These are phyloP conservation scores for Acanthosepion esculentum DNA, from an alignment of 2,888 invertebrate species.

Conservation along the genomic window DNA sequence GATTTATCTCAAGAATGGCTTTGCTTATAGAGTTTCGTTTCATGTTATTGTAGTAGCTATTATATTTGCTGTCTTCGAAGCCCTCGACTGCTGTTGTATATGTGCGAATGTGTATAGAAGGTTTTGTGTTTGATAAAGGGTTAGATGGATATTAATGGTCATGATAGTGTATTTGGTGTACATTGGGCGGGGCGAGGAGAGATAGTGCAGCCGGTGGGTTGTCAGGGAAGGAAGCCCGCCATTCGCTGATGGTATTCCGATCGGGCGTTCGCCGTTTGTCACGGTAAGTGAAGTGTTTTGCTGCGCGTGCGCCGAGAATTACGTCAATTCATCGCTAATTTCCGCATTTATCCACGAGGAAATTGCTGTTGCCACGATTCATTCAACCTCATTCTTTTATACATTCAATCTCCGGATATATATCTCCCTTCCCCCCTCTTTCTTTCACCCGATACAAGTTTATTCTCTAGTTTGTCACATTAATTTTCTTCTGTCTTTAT, in stretches of 20 bases:
- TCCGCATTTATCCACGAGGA: conserved; percentile 45
- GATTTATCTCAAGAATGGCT: conserved; percentile 1
- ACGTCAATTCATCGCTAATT: conserved; percentile 42
- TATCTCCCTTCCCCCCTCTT: neutral
- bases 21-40: neutral
- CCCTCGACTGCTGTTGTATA: neutral
- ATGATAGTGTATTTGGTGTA: conserved; percentile 17
- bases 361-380: conserved; percentile 42
- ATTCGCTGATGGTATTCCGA: conserved; percentile 33
- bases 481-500: neutral
- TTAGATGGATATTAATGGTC: neutral
- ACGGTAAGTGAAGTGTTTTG: conserved; percentile 44
- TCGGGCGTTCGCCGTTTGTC: conserved; percentile 33
- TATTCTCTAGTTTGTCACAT: neutral
- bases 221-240: neutral
- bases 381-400: neutral
- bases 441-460: neutral
- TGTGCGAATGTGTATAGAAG: neutral
- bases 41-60: conserved; percentile 18
- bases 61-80: neutral
- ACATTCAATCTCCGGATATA: neutral
- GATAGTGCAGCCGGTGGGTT: neutral
- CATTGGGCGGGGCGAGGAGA: neutral
- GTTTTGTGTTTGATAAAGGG: neutral
- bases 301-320: conserved; percentile 38